Evolutionary conservation across 1,140 invertebrate genomes (phyloP).

Genomic region (Lepidurus arcticus): DNA sequence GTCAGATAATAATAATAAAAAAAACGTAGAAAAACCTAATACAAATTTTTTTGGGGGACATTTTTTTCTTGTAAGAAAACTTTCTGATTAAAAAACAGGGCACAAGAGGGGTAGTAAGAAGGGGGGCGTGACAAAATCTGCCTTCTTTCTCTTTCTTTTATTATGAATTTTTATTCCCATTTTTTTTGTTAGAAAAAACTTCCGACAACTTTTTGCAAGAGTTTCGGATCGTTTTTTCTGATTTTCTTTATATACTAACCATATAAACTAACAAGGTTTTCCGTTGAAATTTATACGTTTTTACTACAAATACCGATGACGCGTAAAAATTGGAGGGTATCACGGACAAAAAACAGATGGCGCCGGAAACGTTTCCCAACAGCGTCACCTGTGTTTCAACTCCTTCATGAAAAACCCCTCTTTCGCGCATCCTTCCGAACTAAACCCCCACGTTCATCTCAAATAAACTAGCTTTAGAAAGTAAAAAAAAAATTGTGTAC

Average conservation of each 20-base stretch:
- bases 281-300: not conserved
- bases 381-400: not conserved
- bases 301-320: conserved; percentile 11
- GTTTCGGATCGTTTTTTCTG: not conserved
- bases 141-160: not conserved
- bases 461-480: not conserved
- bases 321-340: conserved; percentile 15
- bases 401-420: not conserved
- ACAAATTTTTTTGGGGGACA: conserved; percentile 16
- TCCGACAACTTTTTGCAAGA: not conserved
- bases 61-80: conserved; percentile 13
- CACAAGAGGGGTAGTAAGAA: conserved; percentile 7
- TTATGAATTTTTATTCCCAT: too few species aligned
- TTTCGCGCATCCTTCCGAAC: not conserved
- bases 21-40: conserved; percentile 19
- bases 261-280: conserved; percentile 10
- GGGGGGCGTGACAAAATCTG: conserved; percentile 13
- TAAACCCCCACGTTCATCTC: not conserved
- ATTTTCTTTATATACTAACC: not conserved
- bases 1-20: not conserved
- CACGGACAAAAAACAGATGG: conserved; percentile 12
- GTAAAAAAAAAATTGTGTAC: too few species aligned
- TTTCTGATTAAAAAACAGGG: conserved; percentile 11
- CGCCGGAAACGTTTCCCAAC: not conserved
- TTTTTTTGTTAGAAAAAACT: not conserved